These are phyloP conservation scores for Drosophila rufa DNA, from an alignment of 1,140 invertebrate genomes.

Conservation along the genomic window DNA sequence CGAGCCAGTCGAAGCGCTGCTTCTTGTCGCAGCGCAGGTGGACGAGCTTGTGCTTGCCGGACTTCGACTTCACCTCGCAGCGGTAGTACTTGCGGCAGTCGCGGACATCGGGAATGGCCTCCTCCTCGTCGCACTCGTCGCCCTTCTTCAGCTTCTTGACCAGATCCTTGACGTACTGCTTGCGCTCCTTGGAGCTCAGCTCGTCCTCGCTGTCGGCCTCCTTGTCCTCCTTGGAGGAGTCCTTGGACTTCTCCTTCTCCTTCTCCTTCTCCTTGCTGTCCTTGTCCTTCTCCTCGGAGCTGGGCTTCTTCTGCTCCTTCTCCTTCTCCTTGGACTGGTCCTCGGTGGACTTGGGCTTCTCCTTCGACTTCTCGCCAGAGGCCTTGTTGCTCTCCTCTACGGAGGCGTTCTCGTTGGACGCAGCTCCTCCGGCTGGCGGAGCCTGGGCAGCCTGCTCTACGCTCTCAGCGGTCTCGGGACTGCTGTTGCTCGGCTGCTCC, in stretches of 20 bases:
- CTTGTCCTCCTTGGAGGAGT: conserved; percentile 41
- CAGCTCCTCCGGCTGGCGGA: conserved; percentile 14
- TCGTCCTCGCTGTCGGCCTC: conserved; percentile 63
- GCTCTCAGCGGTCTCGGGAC: conserved; percentile 54
- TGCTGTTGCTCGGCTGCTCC: conserved; percentile 19
- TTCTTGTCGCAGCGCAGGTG: conserved; percentile 66
- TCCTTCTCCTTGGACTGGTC: conserved; percentile 70
- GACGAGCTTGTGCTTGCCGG: conserved; percentile 62
- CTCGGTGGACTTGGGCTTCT: conserved; percentile 46
- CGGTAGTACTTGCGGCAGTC: conserved; percentile 79
- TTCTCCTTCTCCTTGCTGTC: conserved; percentile 36
- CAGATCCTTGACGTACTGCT: conserved; percentile 63
- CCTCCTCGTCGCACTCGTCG: conserved; percentile 73
- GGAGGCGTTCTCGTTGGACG: conserved; percentile 67
- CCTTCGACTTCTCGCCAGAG: conserved; percentile 30
- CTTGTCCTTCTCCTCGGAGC: conserved; percentile 55
- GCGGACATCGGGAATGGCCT: conserved; percentile 62
- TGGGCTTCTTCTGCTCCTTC: conserved; percentile 53
- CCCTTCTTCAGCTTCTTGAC: conserved; percentile 74
- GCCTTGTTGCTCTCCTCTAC: conserved; percentile 62
- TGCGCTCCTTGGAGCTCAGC: conserved; percentile 63
- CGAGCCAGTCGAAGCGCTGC: conserved; percentile 63
- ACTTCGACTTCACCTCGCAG: conserved; percentile 60
- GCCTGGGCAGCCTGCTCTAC: conserved; percentile 48
- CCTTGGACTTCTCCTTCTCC: conserved; percentile 34